Conservation (phyloP, 2,797 vertebrate species). For the Tapirus indicus region DNA sequence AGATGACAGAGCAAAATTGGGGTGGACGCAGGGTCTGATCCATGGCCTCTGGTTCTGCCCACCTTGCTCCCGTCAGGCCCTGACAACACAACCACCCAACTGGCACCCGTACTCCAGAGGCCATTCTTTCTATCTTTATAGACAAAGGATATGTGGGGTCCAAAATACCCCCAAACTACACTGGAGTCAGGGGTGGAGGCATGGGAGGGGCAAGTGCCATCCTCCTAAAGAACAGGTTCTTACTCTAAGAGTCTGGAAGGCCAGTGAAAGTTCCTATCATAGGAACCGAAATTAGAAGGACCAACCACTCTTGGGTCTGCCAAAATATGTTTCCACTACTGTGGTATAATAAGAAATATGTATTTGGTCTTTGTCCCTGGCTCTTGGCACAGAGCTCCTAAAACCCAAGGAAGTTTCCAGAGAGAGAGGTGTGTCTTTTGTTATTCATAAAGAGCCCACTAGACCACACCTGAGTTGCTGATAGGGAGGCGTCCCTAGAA, state of each 20-base stretch:
- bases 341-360: not conserved
- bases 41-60: not conserved
- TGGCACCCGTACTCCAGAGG: not conserved
- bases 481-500: not conserved
- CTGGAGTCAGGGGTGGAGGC: not conserved
- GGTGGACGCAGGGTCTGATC: not conserved
- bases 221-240: not conserved
- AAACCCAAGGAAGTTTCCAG: not conserved
- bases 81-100: not conserved
- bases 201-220: fast-evolving
- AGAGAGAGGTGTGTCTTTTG: not conserved
- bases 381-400: not conserved
- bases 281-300: not conserved
- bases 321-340: not conserved
- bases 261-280: not conserved
- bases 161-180: not conserved
- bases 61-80: not conserved
- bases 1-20: not conserved
- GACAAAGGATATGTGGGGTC: not conserved
- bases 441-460: not conserved
- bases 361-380: not conserved
- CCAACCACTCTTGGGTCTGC: not conserved
- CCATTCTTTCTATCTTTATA: not conserved
- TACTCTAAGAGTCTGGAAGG: not conserved
- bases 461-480: not conserved